Evolutionary conservation across 2,797 vertebrate genomes (phyloP), one percentile per base, ranked within the genome.

Genomic region (Sebastiscus tertius): DNA sequence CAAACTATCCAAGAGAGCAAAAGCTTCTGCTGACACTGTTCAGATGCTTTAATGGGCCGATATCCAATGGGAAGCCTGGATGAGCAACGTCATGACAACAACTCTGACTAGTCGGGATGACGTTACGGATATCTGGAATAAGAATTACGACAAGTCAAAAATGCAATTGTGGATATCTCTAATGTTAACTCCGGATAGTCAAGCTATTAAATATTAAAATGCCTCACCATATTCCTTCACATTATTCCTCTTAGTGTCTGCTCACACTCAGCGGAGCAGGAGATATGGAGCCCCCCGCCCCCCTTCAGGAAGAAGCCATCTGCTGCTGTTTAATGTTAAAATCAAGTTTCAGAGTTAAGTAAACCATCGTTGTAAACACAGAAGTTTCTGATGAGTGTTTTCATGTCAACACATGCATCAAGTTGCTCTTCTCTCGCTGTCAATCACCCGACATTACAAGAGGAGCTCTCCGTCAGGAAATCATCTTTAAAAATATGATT

Each of bases 271-370:
- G 68, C 71, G 62, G 34, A 59, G 70, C 18, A 18, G 60, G 65
- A 46, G 46, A 86, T 64, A 81, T 69, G 60, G 12, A 64, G 74
- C 74, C 72, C 60, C 36, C 42, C 70, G 72, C 58, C 75, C 42
- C 67, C 79, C 52, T 65, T 81, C 60, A 55, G 16, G 55, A 77
- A 74, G 72, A 71, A 36, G 49, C 85, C 86, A 87, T 87, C 89
- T 91, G 90, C 88, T 79, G 71, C 83, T 86, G 74, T 84, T 88
- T 87, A 89, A 87, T 88, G 88, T 89, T 87, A 81, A 89, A 88
- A 82, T 82, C 74, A 39, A 62, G 72, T 86, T 89, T 79, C 54
- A 61, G 67, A 80, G 60, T 52, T 56, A 70, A 73, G 72, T 73
- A 79, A 90, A 77, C 66, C 86, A 46, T 79, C 78, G 55, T 2